phyloP scores from a whole-genome alignment of 2,113 vertebrate species.

The Crocuta crocuta region DNA sequence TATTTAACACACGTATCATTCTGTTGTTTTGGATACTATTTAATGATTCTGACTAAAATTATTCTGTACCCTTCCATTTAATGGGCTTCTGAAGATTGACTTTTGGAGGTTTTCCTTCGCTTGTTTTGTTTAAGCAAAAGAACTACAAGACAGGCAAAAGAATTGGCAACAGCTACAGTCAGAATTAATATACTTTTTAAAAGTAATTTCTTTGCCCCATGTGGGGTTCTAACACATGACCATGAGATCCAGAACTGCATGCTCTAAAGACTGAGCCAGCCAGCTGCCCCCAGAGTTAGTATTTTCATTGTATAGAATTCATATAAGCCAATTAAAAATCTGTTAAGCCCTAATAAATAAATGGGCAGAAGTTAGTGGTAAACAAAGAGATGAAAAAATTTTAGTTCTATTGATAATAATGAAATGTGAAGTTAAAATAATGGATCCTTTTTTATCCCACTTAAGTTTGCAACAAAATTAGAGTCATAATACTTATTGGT shows the following conservation, averaged over 20 bases:
- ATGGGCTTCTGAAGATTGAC: conserved; percentile 2
- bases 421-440: conserved; percentile 51
- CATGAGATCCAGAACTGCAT: not conserved
- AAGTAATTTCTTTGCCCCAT: not conserved
- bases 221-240: not conserved
- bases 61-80: not conserved
- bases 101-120: conserved; percentile 24
- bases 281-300: not conserved
- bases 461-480: not conserved
- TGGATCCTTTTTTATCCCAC: not conserved
- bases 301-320: conserved; percentile 38
- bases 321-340: not conserved
- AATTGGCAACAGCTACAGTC: not conserved
- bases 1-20: not conserved
- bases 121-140: conserved; percentile 32
- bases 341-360: not conserved
- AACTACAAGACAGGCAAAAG: not conserved
- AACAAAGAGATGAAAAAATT: conserved; percentile 1
- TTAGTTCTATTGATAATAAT: conserved; percentile 25
- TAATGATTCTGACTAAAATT: conserved; percentile 41
- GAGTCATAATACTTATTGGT: not conserved
- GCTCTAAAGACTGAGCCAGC: not conserved
- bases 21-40: not conserved
- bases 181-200: not conserved
- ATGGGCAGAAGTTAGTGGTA: not conserved